Evolutionary conservation across 2,888 invertebrate genomes (phyloP), one percentile per base, ranked within the genome.

Genomic region (Cryptus armator): DNA sequence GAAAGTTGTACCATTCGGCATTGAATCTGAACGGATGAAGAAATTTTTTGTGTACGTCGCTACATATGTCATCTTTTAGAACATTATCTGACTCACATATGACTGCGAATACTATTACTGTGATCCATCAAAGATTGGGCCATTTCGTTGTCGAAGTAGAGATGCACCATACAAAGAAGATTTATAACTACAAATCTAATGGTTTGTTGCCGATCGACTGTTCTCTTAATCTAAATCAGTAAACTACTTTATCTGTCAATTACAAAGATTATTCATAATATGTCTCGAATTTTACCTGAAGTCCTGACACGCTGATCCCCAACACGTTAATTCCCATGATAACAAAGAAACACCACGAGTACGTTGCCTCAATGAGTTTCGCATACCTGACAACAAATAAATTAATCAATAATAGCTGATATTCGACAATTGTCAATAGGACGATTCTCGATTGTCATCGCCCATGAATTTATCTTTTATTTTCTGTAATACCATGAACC

Each of bases 311-410:
- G 64, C 64, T 75, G 10, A 75, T 37, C 12, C 64, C 48, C 6
- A 75, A 3, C 64, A 75, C 64, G 37, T 75, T 64, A 3, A 64
- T n/a, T 4, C 75, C 64, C 12, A 75, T 48, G 14, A 51, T 16
- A 7, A 51, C 16, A 3, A 75, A 64, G 16, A 75, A 48, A 48
- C 75, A 64, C 29, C 51, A 62, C 1, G 16, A 46, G 48, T 64
- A 75, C 7, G 29, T 64, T 16, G 37, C 29, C 64, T 75, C 75
- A 29, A 75, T 75, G 37, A 75, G 48, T 29, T 32, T 12, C 3
- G 66, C 75, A n/a, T 64, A 75, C 9, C 75, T 75, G 68, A 24
- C 10, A 59, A 59, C 16, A 59, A 19, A 51, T 29, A 32, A 10
- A 51, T 66, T 43, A 43, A 14, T 24, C 3, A 68, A 37, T 37